phyloP scores from a whole-genome alignment of 2,797 vertebrate species.

The Mus spretus region DNA sequence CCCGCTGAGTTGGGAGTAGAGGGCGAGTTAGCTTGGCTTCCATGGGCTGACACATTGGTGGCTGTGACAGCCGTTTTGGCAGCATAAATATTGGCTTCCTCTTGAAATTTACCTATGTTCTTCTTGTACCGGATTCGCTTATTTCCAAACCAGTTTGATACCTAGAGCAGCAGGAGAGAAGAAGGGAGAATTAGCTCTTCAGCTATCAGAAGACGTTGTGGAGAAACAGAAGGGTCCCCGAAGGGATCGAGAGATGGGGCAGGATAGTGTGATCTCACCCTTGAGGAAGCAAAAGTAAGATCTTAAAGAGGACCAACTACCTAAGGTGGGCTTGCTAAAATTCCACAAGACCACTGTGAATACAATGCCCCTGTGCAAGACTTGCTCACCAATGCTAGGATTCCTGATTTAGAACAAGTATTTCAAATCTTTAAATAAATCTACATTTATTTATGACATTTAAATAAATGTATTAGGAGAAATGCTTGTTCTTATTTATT shows the following conservation, averaged over 20 bases:
- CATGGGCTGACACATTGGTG: constrained; percentile 98
- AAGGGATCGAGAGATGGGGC: neutral
- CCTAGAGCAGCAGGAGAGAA: constrained; percentile 89
- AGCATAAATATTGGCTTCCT: constrained; percentile 99
- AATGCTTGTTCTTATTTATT: neutral
- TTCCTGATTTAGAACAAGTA: neutral
- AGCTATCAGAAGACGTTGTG: neutral
- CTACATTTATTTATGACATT: neutral
- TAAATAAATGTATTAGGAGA: constrained; percentile 35
- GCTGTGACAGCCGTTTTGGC: constrained; percentile 99
- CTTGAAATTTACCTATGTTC: constrained; percentile 99
- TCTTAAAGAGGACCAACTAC: no score
- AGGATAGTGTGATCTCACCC: neutral
- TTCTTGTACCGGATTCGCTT: constrained; percentile 99
- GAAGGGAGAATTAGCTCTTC: constrained; percentile 69
- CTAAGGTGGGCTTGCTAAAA: neutral
- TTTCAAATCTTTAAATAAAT: neutral
- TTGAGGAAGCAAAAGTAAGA: neutral
- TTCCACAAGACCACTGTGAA: neutral
- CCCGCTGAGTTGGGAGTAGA: constrained; percentile 99
- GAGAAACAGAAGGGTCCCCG: constrained; percentile 43
- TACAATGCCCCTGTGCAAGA: neutral
- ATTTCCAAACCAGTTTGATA: constrained; percentile 99
- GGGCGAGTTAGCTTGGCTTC: constrained; percentile 99
- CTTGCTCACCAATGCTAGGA: neutral